Conservation (phyloP, 2,797 vertebrate species). For the Erpetoichthys calabaricus region DNA sequence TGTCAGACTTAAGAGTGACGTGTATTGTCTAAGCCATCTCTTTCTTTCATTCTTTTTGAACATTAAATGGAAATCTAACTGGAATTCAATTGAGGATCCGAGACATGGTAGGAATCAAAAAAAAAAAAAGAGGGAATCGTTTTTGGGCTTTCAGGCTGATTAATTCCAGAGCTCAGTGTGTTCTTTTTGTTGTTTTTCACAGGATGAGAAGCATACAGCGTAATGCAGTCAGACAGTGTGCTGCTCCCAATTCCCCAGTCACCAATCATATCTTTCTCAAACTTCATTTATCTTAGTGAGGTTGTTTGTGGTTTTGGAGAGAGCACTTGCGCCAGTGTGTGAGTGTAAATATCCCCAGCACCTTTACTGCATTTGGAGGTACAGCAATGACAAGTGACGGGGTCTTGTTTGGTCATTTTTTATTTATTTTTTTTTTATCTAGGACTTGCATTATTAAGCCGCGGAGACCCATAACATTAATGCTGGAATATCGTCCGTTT, state of each 20-base stretch:
- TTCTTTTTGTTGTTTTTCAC: constrained; percentile 20
- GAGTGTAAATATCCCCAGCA: constrained; percentile 17
- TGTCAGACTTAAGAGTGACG: constrained; percentile 28
- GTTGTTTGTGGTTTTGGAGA: constrained; percentile 19
- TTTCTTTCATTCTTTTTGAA: constrained; percentile 28
- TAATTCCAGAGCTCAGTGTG: constrained; percentile 27
- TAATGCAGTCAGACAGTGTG: constrained; percentile 11
- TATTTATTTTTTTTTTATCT: constrained; percentile 12
- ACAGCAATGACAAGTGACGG: constrained; percentile 9
- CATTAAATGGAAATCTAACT: constrained; percentile 30
- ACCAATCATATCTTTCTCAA: constrained; percentile 24
- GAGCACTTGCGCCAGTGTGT: constrained; percentile 19
- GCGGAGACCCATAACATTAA: constrained; percentile 15
- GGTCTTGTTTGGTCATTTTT: constrained; percentile 8
- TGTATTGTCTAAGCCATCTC: constrained; percentile 23
- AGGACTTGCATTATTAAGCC: constrained; percentile 18
- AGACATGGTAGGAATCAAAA: constrained; percentile 19
- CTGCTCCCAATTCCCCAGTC: constrained; percentile 22
- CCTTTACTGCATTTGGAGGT: constrained; percentile 17
- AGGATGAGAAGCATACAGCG: constrained; percentile 10
- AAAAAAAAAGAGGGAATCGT: constrained; percentile 21
- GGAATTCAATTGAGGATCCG: constrained; percentile 32
- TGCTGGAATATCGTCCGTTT: constrained; percentile 20
- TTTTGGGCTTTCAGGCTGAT: constrained; percentile 27
- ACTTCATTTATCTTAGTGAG: constrained; percentile 22